Conservation (phyloP, 1,140 invertebrate genomes). For the Meloidogyne floridensis region DNA sequence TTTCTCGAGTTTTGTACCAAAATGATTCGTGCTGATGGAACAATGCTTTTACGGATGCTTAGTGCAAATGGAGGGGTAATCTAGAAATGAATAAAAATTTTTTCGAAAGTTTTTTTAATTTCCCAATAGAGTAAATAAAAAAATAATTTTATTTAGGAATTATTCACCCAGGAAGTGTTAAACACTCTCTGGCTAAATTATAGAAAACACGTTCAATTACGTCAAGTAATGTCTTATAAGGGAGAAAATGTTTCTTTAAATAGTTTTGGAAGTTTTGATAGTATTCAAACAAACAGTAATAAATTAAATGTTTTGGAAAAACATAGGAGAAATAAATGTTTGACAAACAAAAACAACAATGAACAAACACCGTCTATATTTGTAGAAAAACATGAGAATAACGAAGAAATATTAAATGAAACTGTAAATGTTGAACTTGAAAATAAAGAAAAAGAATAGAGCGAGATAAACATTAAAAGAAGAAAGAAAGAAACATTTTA, state of each 20-base stretch:
- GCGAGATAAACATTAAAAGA: too few species aligned
- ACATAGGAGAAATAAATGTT: too few species aligned
- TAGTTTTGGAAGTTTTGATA: constrained; percentile 1
- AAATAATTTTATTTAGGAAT: background rate
- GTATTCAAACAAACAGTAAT: background rate
- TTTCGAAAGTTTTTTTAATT: background rate
- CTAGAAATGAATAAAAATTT: too few species aligned
- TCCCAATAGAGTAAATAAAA: too few species aligned
- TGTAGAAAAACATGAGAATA: too few species aligned
- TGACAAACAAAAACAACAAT: too few species aligned
- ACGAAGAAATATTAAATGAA: too few species aligned
- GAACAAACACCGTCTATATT: too few species aligned
- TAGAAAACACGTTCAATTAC: background rate
- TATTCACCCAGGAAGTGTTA: constrained; percentile 5
- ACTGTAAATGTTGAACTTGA: too few species aligned
- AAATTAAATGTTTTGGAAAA: background rate
- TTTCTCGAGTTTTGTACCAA: background rate
- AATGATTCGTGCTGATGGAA: background rate
- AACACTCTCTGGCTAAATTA: constrained; percentile 8
- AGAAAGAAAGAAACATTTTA: too few species aligned
- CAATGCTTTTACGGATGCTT: background rate
- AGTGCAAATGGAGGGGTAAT: background rate
- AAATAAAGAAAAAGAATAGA: too few species aligned
- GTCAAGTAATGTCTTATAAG: constrained; percentile 12
- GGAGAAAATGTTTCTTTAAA: background rate